phyloP scores from a whole-genome alignment of 2,113 vertebrate species.

The Trinectes maculatus region DNA sequence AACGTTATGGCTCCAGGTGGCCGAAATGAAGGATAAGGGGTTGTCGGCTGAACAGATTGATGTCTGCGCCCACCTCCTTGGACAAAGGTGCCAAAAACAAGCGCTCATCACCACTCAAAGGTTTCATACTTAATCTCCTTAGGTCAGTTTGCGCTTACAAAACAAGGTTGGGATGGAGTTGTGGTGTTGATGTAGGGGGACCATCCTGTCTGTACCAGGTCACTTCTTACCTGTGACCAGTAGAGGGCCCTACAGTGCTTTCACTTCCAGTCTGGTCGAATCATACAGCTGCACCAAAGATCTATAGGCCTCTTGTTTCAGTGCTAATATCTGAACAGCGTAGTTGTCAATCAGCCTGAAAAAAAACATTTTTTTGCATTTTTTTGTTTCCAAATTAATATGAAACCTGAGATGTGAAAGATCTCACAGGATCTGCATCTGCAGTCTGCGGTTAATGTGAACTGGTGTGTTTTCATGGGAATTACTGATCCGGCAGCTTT shows the following conservation, averaged over 20 bases:
- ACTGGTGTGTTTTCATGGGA: constrained; percentile 41
- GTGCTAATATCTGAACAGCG: constrained; percentile 5
- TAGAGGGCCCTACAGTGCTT: constrained; percentile 71
- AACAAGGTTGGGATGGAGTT: no score
- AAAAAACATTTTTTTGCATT: not conserved
- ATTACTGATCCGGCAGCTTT: constrained; percentile 66
- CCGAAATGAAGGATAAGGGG: constrained; percentile 35
- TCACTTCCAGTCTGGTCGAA: constrained; percentile 26
- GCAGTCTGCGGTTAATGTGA: constrained; percentile 33
- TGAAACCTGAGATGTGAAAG: constrained; percentile 11
- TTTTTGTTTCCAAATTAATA: constrained; percentile 4
- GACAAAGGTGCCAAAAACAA: constrained; percentile 70
- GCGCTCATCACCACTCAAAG: constrained; percentile 13
- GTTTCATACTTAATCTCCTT: constrained; percentile 1
- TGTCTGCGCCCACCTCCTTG: constrained; percentile 41
- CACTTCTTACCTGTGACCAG: constrained; percentile 58
- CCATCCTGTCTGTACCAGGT: constrained; percentile 1
- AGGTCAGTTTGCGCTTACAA: constrained; percentile 13
- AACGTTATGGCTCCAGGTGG: constrained; percentile 4
- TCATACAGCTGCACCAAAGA: constrained; percentile 72
- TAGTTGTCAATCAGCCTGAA: constrained; percentile 14
- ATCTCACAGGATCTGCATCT: constrained; percentile 11
- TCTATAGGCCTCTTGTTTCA: constrained; percentile 50
- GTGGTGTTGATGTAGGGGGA: no score
- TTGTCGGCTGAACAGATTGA: constrained; percentile 29